Evolutionary conservation across 2,888 invertebrate species (phyloP), one percentile per base, ranked within the genome.

Genomic region (Thera britannica): DNA sequence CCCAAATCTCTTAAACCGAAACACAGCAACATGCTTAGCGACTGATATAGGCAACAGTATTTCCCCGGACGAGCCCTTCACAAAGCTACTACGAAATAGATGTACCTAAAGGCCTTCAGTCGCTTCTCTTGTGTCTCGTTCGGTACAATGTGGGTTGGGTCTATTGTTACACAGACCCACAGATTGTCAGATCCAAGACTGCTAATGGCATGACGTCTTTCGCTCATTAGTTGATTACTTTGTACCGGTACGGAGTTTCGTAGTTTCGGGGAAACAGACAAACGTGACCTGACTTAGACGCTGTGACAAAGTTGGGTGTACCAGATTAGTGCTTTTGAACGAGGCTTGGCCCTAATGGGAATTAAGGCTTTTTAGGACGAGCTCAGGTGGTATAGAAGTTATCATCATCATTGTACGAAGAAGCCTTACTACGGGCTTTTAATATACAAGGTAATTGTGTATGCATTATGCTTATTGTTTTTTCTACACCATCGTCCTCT

Each of bases 191-290:
- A 56, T 67, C 62, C 59, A 52, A 58, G 63, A 65, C 58, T 44
- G 58, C 51, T 69, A 69, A 69, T 65, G 68, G 62, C 51, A 69
- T 69, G 65, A 69, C 62, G 58, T 35, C 48, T 12, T 36, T 36
- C 55, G 51, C 65, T 69, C 65, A 69, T 69, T 69, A 69, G 62
- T 62, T 62, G 65, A 69, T 69, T 69, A 62, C 65, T 65, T 23
- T 60, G 59, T 58, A 49, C 48, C 23, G 48, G 44, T 23, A 23
- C 23, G 23, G 23, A 23, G 23, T 23, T 23, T 23, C 23, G 23
- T 38, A 11, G 41, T 38, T 51, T 57, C 46, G 62, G 35, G 55
- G 2, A 46, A 44, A 62, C 44, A 55, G 8, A 4, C 34, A 46
- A n/a, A 58, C 58, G 54, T 64, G 58, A 58, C 62, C 62, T 46